Conservation (phyloP, 2,797 vertebrate species). For the Rhinoraja longicauda region DNA sequence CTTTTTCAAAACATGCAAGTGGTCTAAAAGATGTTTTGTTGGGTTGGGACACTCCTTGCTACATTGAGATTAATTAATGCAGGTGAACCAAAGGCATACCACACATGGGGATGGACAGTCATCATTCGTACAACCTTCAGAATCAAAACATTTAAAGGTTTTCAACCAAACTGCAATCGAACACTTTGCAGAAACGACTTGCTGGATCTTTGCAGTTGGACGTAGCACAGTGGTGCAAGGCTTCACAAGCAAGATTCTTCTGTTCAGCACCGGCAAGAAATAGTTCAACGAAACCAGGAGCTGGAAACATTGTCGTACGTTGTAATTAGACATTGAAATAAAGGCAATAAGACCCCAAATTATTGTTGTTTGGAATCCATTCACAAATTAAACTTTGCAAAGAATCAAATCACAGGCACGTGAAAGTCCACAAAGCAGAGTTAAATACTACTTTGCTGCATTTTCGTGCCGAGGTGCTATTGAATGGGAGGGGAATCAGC, state of each 20-base stretch:
- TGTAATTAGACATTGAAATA: slow-evolving; percentile 16
- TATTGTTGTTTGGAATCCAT: not conserved
- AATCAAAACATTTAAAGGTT: not conserved
- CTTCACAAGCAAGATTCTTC: not conserved
- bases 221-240: too few relatives aligned
- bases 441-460: not conserved
- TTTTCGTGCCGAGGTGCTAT: not conserved
- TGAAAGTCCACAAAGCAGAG: not conserved
- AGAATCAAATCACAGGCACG: not conserved
- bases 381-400: slow-evolving; percentile 7
- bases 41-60: too few relatives aligned
- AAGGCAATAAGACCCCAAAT: not conserved
- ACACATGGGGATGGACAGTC: not conserved
- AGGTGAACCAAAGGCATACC: not conserved
- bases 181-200: not conserved
- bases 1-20: not conserved
- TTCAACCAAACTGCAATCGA: not conserved
- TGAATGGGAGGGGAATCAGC: not conserved
- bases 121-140: not conserved
- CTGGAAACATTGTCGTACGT: not conserved
- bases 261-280: not conserved
- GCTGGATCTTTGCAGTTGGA: not conserved
- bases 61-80: not conserved
- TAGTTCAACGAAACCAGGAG: not conserved
- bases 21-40: not conserved